phyloP scores from a whole-genome alignment of 2,113 vertebrate species.

The Astur gentilis region DNA sequence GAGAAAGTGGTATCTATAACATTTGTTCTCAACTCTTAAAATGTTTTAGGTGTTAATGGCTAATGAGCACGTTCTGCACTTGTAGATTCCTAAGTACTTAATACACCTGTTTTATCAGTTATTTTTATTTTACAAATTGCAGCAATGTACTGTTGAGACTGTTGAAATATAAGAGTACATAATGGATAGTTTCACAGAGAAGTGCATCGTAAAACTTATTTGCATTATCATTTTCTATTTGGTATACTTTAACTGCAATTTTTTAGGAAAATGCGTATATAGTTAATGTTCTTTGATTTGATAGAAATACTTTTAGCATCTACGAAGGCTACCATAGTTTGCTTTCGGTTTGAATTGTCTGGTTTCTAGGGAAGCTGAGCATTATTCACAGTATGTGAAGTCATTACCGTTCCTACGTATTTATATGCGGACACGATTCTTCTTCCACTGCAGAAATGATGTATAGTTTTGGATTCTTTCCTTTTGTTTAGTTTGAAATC shows the following conservation, averaged over 20 bases:
- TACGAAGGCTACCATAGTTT: background rate
- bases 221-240: background rate
- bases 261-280: background rate
- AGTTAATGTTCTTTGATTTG: background rate
- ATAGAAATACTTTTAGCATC: background rate
- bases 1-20: too few relatives aligned
- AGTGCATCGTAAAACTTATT: background rate
- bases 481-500: background rate
- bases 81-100: background rate
- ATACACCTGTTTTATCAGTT: background rate
- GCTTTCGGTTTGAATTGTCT: background rate
- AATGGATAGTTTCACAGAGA: background rate
- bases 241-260: fast-evolving
- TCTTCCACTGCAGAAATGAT: background rate
- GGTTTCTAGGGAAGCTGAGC: background rate
- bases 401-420: background rate
- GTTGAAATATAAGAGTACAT: background rate
- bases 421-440: background rate
- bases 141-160: background rate
- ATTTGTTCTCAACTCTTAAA: background rate
- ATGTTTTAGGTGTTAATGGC: background rate
- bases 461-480: background rate
- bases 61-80: background rate
- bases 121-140: background rate
- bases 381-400: background rate